phyloP scores from a whole-genome alignment of 2,113 vertebrate species.

The Apodemus sylvaticus region DNA sequence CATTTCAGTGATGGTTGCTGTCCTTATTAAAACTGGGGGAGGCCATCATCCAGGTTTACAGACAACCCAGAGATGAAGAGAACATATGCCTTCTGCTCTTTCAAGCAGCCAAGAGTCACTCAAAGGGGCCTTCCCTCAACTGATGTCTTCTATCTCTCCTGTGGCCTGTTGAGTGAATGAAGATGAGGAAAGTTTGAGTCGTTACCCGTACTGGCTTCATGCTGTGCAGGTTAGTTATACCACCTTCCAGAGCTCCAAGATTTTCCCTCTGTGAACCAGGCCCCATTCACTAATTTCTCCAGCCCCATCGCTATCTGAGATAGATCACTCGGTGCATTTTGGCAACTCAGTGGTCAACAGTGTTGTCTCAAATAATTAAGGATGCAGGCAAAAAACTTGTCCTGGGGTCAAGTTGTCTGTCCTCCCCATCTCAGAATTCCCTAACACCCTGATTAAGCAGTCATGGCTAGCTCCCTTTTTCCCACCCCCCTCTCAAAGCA shows the following conservation, averaged over 20 bases:
- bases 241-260: neutral
- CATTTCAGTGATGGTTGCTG: neutral
- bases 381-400: neutral
- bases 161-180: neutral
- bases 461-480: neutral
- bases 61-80: neutral
- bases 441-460: neutral
- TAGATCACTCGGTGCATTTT: neutral
- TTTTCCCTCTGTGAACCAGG: neutral
- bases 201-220: neutral
- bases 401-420: neutral
- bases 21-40: conserved; percentile 7
- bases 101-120: neutral
- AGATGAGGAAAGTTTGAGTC: neutral
- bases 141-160: neutral
- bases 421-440: neutral
- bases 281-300: neutral
- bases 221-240: neutral
- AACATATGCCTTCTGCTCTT: neutral
- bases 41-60: neutral
- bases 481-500: neutral
- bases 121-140: neutral
- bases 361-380: neutral
- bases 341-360: neutral
- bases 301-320: neutral